Percentiles rank a stretch among this genome's conserved stretches.
These are phyloP conservation scores for Choloepus hoffmanni DNA, from an alignment of 2,113 vertebrate species.

Conservation along the genomic window DNA sequence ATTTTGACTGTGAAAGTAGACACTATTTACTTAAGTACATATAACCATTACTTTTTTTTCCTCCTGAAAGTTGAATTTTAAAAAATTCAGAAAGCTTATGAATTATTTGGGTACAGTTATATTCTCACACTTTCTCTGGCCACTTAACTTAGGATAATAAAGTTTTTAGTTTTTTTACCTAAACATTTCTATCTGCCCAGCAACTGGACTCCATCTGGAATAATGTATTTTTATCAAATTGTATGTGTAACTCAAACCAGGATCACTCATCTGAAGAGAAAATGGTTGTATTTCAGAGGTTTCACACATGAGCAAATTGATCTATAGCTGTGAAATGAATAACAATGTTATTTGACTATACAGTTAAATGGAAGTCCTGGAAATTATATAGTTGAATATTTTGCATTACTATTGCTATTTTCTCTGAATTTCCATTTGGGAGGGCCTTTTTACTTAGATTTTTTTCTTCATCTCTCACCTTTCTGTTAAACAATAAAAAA, in stretches of 20 bases:
- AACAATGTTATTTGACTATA: conserved; percentile 63
- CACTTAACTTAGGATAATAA: conserved; percentile 60
- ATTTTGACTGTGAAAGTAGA: background rate
- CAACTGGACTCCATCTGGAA: conserved; percentile 69
- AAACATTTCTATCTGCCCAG: conserved; percentile 70
- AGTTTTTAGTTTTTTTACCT: conserved; percentile 60
- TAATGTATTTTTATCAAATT: conserved; percentile 70
- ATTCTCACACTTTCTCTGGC: conserved; percentile 6
- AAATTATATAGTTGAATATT: conserved; percentile 74
- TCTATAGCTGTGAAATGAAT: conserved; percentile 74
- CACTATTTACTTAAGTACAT: background rate
- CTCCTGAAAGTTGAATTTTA: background rate
- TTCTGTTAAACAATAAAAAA: background rate
- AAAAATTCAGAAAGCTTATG: background rate
- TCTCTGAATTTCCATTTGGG: conserved; percentile 57
- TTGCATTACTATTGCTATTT: conserved; percentile 68
- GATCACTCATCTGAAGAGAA: conserved; percentile 67
- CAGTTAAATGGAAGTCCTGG: conserved; percentile 52
- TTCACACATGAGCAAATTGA: conserved; percentile 75
- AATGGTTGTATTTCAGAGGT: conserved; percentile 69
- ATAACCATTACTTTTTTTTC: background rate
- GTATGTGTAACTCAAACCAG: conserved; percentile 57
- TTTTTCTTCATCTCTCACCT: conserved; percentile 43
- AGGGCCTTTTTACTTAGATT: background rate
- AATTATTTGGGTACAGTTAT: conserved; percentile 42